Conservation (phyloP, 1,140 invertebrate genomes). For the Drosophila pseudoobscura region DNA sequence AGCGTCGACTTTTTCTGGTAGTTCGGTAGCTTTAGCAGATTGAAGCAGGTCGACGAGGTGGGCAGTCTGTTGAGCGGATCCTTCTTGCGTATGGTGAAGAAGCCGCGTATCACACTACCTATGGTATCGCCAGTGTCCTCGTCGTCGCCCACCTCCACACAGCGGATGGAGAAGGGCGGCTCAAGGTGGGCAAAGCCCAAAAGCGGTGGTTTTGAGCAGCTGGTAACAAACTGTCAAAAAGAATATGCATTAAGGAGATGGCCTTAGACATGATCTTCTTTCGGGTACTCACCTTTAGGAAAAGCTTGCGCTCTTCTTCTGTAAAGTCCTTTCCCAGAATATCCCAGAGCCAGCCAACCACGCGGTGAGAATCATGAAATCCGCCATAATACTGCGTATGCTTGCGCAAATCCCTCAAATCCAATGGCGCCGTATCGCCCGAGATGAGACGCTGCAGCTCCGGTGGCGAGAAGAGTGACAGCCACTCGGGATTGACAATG, state of each 20-base stretch:
- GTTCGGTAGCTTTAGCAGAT: conserved; percentile 98
- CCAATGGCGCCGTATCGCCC: conserved; percentile 95
- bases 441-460: conserved; percentile 97
- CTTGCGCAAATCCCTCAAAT: conserved; percentile 94
- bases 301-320: conserved; percentile 94
- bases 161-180: conserved; percentile 99
- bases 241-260: not conserved
- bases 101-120: conserved; percentile 97
- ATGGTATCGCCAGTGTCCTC: conserved; percentile 91
- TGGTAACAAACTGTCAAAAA: conserved; percentile 96
- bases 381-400: conserved; percentile 99
- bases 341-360: conserved; percentile 99
- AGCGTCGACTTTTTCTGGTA: conserved; percentile 98
- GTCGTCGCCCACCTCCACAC: conserved; percentile 99
- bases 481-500: conserved; percentile 97
- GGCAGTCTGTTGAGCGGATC: conserved; percentile 98
- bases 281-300: conserved; percentile 90
- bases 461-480: conserved; percentile 97
- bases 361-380: conserved; percentile 98
- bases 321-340: conserved; percentile 98
- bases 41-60: conserved; percentile 99
- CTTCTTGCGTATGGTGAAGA: conserved; percentile 98
- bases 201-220: conserved; percentile 97
- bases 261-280: not conserved
- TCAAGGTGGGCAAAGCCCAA: conserved; percentile 98